phyloP scores from a whole-genome alignment of 2,113 vertebrate genomes.

The Sceloporus undulatus region DNA sequence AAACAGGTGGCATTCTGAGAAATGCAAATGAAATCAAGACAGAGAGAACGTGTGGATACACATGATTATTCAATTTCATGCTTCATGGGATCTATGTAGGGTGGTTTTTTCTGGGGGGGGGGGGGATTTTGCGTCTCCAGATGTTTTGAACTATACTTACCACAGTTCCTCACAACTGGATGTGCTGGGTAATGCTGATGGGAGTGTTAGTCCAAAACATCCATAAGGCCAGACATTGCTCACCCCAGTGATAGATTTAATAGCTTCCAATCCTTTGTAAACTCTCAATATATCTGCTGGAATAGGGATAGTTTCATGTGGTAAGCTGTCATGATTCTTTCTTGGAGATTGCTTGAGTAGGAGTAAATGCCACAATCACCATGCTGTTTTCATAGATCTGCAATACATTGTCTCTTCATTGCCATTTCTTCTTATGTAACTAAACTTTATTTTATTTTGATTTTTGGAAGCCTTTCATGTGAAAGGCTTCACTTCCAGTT shows the following conservation, averaged over 20 bases:
- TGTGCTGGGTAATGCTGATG: background rate
- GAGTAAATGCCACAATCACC: constrained; percentile 72
- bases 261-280: constrained; percentile 25
- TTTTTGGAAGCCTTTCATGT: constrained; percentile 21
- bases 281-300: constrained; percentile 64
- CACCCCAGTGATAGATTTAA: background rate
- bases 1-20: too few relatives aligned
- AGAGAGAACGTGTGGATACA: background rate
- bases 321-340: constrained; percentile 71
- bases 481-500: constrained; percentile 24
- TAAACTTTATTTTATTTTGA: constrained; percentile 51
- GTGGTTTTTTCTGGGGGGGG: too few relatives aligned
- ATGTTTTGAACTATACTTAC: background rate
- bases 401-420: constrained; percentile 58
- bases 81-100: background rate
- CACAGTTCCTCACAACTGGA: background rate
- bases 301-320: constrained; percentile 67
- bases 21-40: too few relatives aligned
- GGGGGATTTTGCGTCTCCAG: background rate
- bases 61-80: background rate
- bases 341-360: constrained; percentile 69
- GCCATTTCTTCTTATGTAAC: constrained; percentile 67
- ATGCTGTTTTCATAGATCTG: constrained; percentile 65
- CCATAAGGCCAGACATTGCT: background rate
- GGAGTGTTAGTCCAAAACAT: background rate